Percentiles rank a stretch among this genome's conserved stretches.
Conservation (phyloP, 2,113 vertebrate genomes). For the Corapipo altera region DNA sequence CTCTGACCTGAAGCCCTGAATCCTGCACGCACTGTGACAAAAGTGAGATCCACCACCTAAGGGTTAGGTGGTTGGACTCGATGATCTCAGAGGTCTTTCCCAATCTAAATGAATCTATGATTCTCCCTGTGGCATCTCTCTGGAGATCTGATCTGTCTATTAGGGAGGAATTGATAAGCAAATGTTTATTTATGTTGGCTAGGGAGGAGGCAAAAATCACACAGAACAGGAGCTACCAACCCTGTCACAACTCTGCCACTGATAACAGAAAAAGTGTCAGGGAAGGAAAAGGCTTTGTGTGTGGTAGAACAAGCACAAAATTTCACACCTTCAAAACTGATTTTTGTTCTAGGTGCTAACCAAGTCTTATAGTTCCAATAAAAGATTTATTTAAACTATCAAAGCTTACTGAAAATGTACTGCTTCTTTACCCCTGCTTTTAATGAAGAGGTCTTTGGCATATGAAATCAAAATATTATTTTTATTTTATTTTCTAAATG, state of each 20-base stretch:
- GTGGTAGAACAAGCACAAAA: neutral
- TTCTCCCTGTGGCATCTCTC: neutral
- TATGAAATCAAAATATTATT: neutral
- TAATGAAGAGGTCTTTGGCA: neutral
- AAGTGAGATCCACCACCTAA: neutral
- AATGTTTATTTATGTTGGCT: neutral
- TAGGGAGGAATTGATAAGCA: neutral
- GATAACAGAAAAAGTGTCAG: neutral
- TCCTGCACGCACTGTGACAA: rapidly evolving
- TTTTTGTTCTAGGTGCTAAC: neutral
- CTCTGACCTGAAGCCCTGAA: neutral
- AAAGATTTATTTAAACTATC: neutral
- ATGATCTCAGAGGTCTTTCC: neutral
- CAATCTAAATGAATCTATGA: neutral
- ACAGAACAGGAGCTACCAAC: neutral
- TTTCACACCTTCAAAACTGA: neutral
- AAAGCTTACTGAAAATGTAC: neutral
- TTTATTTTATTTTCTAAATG: neutral
- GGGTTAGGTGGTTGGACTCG: neutral
- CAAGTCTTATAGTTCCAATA: neutral
- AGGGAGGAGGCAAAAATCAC: neutral
- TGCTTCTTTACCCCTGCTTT: neutral
- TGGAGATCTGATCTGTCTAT: neutral
- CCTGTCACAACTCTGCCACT: neutral
- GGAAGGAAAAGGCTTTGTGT: neutral